These are phyloP conservation scores for Syngnathus floridae DNA, from an alignment of 2,113 vertebrate species.

Conservation along the genomic window DNA sequence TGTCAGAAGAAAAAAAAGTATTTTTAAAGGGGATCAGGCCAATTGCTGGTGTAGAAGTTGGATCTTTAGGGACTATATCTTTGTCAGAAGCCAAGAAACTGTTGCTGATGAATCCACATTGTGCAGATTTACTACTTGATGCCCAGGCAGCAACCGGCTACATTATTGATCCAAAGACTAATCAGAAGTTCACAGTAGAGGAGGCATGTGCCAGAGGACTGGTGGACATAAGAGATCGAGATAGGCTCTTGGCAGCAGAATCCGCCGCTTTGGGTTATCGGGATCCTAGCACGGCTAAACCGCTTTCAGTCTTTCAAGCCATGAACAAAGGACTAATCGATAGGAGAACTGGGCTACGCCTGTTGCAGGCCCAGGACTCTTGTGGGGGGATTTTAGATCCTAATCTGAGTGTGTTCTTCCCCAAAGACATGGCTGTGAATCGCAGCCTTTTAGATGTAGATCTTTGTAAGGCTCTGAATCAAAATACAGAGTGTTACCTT, in stretches of 20 bases:
- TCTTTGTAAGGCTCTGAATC: slow-evolving; percentile 72
- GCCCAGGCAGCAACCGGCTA: slow-evolving; percentile 87
- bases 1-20: slow-evolving; percentile 74
- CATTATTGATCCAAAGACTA: slow-evolving; percentile 78
- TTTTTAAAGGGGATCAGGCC: slow-evolving; percentile 68
- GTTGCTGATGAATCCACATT: slow-evolving; percentile 26
- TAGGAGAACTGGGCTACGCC: slow-evolving; percentile 73
- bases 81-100: slow-evolving; percentile 45
- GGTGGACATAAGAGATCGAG: slow-evolving; percentile 77
- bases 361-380: slow-evolving; percentile 86
- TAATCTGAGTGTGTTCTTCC: slow-evolving; percentile 83
- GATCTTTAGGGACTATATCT: slow-evolving; percentile 28
- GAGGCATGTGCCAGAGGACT: slow-evolving; percentile 80
- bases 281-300: slow-evolving; percentile 77
- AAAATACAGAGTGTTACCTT: slow-evolving; percentile 78
- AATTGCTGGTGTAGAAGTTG: slow-evolving; percentile 63
- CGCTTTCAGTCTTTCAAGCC: slow-evolving; percentile 79
- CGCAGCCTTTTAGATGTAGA: slow-evolving; percentile 82
- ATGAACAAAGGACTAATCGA: slow-evolving; percentile 83
- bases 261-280: slow-evolving; percentile 83
- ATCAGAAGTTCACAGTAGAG: slow-evolving; percentile 74
- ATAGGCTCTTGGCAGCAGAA: slow-evolving; percentile 82
- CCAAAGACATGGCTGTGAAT: slow-evolving; percentile 80
- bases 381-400: slow-evolving; percentile 89
- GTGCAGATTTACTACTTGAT: slow-evolving; percentile 53